A percentile compares a stretch with the other conserved stretches of the same genome.
phyloP scores from a whole-genome alignment of 2,797 vertebrate species.

The Bradypodion pumilum region DNA sequence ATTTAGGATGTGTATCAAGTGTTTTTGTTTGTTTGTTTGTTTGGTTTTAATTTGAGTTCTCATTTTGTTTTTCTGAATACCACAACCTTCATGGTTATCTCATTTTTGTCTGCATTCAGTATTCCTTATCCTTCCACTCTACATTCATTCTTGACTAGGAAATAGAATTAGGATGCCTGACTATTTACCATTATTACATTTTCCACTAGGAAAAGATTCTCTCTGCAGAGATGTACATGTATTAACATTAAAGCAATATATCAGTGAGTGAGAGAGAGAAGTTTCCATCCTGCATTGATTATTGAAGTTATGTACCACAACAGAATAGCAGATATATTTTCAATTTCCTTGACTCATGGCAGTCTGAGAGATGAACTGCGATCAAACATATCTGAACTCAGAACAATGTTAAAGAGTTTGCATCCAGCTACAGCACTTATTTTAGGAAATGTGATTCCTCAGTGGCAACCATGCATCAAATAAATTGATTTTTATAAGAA shows the following conservation, averaged over 20 bases:
- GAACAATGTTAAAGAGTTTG: not conserved
- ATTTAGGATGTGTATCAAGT: too few relatives aligned
- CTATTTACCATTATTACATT: not conserved
- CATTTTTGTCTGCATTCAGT: not conserved
- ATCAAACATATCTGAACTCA: not conserved
- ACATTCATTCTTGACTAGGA: too few relatives aligned
- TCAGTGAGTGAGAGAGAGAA: not conserved
- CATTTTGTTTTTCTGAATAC: not conserved
- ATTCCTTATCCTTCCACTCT: not conserved
- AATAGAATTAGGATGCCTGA: not conserved
- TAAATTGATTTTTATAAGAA: conserved; percentile 21
- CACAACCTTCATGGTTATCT: not conserved
- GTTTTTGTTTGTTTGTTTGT: not conserved
- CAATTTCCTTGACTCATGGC: not conserved
- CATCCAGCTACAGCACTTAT: conserved; percentile 3
- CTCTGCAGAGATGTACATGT: not conserved
- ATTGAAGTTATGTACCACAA: not conserved
- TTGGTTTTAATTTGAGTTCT: not conserved
- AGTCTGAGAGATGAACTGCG: not conserved
- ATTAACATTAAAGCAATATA: not conserved
- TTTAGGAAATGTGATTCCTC: not conserved
- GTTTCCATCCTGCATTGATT: not conserved
- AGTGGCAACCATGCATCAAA: not conserved
- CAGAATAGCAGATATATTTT: not conserved
- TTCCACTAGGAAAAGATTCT: not conserved